Evolutionary conservation across 2,113 vertebrate genomes (phyloP), one percentile per base, ranked within the genome.

Genomic region (Camelus bactrianus): DNA sequence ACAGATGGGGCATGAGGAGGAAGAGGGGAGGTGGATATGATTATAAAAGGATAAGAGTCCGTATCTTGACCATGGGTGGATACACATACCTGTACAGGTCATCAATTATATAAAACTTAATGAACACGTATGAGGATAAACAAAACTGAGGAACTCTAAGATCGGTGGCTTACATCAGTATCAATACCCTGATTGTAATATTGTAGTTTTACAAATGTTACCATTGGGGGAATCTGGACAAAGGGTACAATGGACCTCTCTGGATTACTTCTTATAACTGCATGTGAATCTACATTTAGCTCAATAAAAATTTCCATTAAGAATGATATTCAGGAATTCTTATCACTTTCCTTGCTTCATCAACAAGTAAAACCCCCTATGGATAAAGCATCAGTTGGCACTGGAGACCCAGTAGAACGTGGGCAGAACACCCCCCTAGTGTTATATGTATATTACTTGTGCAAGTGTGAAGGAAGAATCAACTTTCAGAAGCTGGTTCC

Each of bases 331-430:
- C 32, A 77, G 24, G 86, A 30, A 48, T 89, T 84, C 75, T 64
- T 83, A 50, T 69, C 26, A 91, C 72, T 96, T 85, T 26, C 50
- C 46, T 94, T 75, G 8, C 89, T 89, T 89, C 15, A 81, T 80
- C 54, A 81, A 48, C 17, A 85, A 58, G 58, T 24, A 35, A 75
- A 64, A 88, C 46, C 13, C 48, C 38, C 38, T 94, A 9, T 91
- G 20, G 12, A 58, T n/a, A 16, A 13, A 30, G 38, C 13, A 22
- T 6, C 46, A 6, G 8, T 32, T 70, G 11, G 35, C 10, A 32
- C 38, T 46, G n/a, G 64, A 48, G 3, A 50, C 8, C 2, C 52
- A 72, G 13, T 26, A 32, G 46, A 16, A 35, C 35, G 35, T 35
- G 35, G 46, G n/a, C 32, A 54, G 28, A 50, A 80, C 15, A 54